Evolutionary conservation across 2,113 vertebrate species (phyloP).

Genomic region (Junco hyemalis): DNA sequence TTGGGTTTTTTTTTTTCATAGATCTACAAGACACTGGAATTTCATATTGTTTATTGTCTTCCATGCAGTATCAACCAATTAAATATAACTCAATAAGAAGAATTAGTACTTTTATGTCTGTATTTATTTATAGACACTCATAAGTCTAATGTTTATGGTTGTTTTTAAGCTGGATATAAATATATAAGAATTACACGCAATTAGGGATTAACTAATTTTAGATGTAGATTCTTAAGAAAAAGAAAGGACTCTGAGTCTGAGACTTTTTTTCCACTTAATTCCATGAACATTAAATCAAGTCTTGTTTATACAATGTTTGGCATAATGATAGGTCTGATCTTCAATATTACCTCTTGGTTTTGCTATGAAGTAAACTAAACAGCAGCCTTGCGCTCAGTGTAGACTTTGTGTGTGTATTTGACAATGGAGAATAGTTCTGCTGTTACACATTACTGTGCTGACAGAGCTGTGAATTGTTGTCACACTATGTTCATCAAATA

Average conservation of each 20-base stretch:
- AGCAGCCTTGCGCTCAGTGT: neutral
- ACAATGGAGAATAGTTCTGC: neutral
- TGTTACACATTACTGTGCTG: neutral
- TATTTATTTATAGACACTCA: neutral
- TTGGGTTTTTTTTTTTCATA: neutral
- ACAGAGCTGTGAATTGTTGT: neutral
- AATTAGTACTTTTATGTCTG: neutral
- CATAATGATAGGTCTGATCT: neutral
- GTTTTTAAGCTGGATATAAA: neutral
- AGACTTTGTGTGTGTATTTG: neutral
- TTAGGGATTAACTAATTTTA: neutral
- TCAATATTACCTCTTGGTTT: neutral
- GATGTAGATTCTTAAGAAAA: neutral
- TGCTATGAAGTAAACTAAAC: neutral
- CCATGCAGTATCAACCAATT: neutral
- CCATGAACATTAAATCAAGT: neutral
- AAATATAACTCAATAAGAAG: neutral
- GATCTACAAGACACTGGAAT: neutral
- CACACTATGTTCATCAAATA: neutral
- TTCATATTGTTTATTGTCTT: conserved; percentile 11
- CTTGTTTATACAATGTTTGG: conserved; percentile 15
- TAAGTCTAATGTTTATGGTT: neutral
- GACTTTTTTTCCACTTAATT: neutral
- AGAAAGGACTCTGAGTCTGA: neutral
- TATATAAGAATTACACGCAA: neutral